Evolutionary conservation across 2,113 vertebrate genomes (phyloP).

Genomic region (Donacobius atricapilla): DNA sequence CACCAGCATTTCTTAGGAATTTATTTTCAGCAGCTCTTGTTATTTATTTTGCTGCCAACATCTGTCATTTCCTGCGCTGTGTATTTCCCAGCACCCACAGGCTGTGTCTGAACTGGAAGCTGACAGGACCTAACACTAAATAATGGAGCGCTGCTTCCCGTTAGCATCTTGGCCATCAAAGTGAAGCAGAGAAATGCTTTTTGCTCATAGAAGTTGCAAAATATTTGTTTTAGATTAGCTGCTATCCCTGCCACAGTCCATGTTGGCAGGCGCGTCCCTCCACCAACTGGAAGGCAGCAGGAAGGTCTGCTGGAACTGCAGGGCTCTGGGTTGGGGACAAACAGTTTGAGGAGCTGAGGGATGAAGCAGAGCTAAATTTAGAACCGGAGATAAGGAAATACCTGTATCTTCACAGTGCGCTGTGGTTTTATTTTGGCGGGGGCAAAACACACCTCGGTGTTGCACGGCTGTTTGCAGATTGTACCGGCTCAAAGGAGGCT

Average conservation of each 20-base stretch:
- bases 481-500: background rate
- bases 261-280: fast-evolving
- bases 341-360: background rate
- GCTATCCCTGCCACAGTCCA: background rate
- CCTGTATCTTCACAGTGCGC: background rate
- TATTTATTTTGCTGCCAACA: background rate
- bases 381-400: background rate
- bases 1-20: background rate
- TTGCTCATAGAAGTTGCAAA: background rate
- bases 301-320: background rate
- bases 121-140: background rate
- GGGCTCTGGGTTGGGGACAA: background rate
- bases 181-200: background rate
- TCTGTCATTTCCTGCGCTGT: background rate
- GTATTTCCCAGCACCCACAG: background rate
- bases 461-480: background rate
- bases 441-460: background rate
- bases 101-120: background rate
- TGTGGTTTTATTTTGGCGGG: background rate
- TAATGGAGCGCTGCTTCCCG: background rate
- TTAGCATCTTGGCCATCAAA: background rate
- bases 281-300: background rate
- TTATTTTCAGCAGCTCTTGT: background rate
- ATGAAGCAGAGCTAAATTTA: background rate
- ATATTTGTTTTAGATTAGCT: background rate